These are phyloP conservation scores for Eulimnadia texana DNA, from an alignment of 1,140 invertebrate genomes.

Conservation along the genomic window DNA sequence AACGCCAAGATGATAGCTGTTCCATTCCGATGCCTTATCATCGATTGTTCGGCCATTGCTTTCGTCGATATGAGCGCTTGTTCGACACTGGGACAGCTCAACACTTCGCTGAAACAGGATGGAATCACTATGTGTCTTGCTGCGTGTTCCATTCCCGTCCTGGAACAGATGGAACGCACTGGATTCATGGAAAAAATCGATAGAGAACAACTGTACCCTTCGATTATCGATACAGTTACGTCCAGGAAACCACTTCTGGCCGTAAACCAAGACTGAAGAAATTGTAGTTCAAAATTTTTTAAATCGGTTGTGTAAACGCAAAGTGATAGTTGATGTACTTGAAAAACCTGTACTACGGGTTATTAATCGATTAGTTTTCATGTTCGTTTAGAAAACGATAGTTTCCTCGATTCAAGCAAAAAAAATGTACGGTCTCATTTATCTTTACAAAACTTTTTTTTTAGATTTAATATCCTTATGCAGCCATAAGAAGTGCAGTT, in stretches of 20 bases:
- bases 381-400: no score
- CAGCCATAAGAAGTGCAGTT: no score
- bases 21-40: background rate
- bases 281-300: background rate
- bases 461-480: no score
- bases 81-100: background rate
- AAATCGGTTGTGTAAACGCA: no score
- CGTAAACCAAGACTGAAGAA: background rate
- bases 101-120: background rate
- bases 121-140: background rate
- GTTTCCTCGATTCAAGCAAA: no score
- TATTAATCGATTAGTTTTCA: no score
- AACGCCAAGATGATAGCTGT: background rate
- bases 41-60: conserved; percentile 8
- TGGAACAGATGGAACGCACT: conserved; percentile 40
- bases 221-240: conserved; percentile 8
- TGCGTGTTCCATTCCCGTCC: conserved; percentile 38
- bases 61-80: conserved; percentile 6
- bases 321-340: no score
- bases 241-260: background rate
- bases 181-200: conserved; percentile 32
- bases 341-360: no score
- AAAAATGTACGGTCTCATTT: no score
- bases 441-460: no score
- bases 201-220: conserved; percentile 1